Percentiles rank a stretch among this genome's conserved stretches.
These are phyloP conservation scores for Phataginus tetradactyla DNA, from an alignment of 2,797 vertebrate species.

Conservation along the genomic window DNA sequence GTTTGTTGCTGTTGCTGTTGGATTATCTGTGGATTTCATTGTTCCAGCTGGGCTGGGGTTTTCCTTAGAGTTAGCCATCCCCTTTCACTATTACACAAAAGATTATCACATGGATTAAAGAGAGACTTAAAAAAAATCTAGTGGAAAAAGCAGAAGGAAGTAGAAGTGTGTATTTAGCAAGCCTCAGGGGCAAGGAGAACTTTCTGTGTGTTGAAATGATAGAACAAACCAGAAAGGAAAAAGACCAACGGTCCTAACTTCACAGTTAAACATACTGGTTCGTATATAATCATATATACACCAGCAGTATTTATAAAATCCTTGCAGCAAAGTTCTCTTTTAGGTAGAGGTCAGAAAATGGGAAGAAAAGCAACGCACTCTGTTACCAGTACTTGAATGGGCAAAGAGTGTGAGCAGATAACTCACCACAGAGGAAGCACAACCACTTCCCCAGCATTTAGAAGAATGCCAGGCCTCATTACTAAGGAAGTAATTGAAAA, in stretches of 20 bases:
- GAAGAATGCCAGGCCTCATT: constrained; percentile 72
- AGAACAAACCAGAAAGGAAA: constrained; percentile 50
- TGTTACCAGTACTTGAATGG: constrained; percentile 49
- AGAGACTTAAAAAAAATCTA: not conserved
- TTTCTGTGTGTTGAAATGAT: constrained; percentile 56
- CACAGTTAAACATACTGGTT: constrained; percentile 53
- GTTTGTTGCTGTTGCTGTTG: constrained; percentile 11
- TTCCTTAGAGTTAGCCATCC: not conserved
- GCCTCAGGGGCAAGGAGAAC: constrained; percentile 28
- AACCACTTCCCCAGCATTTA: constrained; percentile 59
- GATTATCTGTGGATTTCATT: constrained; percentile 26
- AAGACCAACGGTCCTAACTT: constrained; percentile 43
- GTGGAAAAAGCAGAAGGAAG: constrained; percentile 52
- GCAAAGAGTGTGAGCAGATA: constrained; percentile 50
- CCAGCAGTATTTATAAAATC: constrained; percentile 41
- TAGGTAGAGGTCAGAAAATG: constrained; percentile 49
- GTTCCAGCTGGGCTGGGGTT: not conserved
- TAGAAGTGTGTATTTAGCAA: constrained; percentile 55
- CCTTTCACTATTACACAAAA: not conserved
- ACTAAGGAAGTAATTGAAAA: constrained; percentile 75
- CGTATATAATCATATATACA: not conserved
- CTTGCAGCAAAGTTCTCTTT: constrained; percentile 24
- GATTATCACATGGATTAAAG: not conserved
- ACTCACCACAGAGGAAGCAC: constrained; percentile 62
- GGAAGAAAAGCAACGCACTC: not conserved